A percentile compares a stretch with the other conserved stretches of the same genome.
Evolutionary conservation across 2,888 invertebrate species (phyloP).

Genomic region (Eurytoma californica): DNA sequence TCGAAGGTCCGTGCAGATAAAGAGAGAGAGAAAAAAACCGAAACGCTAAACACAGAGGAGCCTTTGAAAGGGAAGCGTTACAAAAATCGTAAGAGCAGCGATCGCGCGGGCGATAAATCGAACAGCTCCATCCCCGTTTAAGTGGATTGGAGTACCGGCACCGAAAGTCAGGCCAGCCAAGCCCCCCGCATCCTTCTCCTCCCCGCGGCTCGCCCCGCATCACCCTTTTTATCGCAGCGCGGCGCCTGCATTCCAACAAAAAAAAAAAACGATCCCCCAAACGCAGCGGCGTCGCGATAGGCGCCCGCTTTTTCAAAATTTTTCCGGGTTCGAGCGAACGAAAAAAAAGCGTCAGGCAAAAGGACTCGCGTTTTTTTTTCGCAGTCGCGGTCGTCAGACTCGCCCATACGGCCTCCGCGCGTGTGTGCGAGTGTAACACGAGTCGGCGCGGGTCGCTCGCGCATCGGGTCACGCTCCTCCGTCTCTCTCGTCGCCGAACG

Average conservation of each 20-base stretch:
- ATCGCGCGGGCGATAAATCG: conserved; percentile 46
- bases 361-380: too few relatives aligned
- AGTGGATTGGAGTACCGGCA: conserved; percentile 27
- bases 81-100: conserved; percentile 27
- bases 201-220: background rate
- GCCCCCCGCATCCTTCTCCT: background rate
- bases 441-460: conserved; percentile 18
- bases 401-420: conserved; percentile 30
- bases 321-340: background rate
- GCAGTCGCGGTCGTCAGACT: conserved; percentile 23
- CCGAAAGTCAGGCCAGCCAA: background rate
- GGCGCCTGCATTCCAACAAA: background rate
- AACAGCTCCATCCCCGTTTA: conserved; percentile 33
- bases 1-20: too few relatives aligned
- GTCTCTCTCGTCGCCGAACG: conserved; percentile 1
- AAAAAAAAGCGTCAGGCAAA: background rate
- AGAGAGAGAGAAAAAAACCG: background rate
- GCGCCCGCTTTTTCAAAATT: too few relatives aligned
- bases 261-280: too few relatives aligned
- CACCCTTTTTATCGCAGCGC: background rate
- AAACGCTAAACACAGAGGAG: conserved; percentile 9
- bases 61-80: background rate
- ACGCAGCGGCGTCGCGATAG: too few relatives aligned
- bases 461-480: background rate
- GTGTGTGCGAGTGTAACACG: background rate